Evolutionary conservation across 1,140 invertebrate species (phyloP).

Genomic region (Coboldia fuscipes): DNA sequence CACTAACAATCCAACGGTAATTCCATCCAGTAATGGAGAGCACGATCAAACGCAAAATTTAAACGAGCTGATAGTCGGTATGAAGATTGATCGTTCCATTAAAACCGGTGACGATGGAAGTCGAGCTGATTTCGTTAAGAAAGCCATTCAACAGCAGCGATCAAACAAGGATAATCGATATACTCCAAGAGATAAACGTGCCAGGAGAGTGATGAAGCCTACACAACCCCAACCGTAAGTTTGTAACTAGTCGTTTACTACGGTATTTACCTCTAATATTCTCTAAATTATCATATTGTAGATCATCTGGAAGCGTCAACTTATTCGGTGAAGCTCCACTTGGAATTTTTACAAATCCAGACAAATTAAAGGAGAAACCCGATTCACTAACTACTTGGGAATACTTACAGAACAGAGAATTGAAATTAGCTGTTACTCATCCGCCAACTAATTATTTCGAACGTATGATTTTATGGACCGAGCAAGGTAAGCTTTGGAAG

Average conservation of each 20-base stretch:
- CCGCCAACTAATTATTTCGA: conserved; percentile 75
- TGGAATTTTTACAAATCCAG: conserved; percentile 29
- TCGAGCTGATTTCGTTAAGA: conserved; percentile 14
- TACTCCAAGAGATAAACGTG: neutral
- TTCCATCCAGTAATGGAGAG: conserved; percentile 4
- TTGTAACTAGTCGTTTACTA: no score
- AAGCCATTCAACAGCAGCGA: conserved; percentile 3
- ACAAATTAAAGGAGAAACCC: conserved; percentile 19
- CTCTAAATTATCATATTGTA: no score
- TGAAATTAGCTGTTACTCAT: conserved; percentile 36
- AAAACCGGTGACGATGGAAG: conserved; percentile 9
- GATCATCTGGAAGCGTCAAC: conserved; percentile 21
- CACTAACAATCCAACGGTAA: conserved; percentile 11
- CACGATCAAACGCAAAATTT: conserved; percentile 12
- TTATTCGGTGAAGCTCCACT: conserved; percentile 32
- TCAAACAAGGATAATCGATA: conserved; percentile 3
- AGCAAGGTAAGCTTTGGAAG: conserved; percentile 86
- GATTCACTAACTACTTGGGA: conserved; percentile 43
- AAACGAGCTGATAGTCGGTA: conserved; percentile 44
- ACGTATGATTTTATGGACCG: conserved; percentile 86
- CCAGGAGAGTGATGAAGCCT: neutral
- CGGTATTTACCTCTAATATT: no score
- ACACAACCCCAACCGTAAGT: conserved; percentile 12
- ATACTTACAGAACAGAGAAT: conserved; percentile 33
- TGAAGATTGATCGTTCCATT: conserved; percentile 43